A percentile compares a stretch with the other conserved stretches of the same genome.
phyloP scores from a whole-genome alignment of 1,140 invertebrate genomes.

The Whitmania pigra region DNA sequence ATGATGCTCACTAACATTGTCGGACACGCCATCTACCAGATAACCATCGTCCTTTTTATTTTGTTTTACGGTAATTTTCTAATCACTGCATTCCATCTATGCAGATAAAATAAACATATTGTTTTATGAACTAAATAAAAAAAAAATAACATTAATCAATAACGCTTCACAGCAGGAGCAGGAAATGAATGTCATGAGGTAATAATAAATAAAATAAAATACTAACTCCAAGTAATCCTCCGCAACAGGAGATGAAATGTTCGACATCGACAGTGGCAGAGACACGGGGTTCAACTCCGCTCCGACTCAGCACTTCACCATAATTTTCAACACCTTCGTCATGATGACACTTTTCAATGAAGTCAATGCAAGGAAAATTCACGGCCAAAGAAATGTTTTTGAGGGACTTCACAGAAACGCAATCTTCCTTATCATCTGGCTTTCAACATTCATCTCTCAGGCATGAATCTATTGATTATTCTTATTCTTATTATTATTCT shows the following conservation, averaged over 20 bases:
- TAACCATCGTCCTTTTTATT: conserved; percentile 72
- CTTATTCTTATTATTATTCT: too few species aligned
- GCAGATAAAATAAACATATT: too few species aligned
- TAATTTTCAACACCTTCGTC: conserved; percentile 98
- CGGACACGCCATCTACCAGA: conserved; percentile 87
- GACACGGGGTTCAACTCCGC: conserved; percentile 29
- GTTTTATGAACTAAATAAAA: too few species aligned
- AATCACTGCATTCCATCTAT: neutral
- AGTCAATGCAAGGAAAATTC: conserved; percentile 94
- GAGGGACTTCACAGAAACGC: conserved; percentile 76
- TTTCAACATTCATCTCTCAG: conserved; percentile 75
- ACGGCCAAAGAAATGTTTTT: conserved; percentile 91
- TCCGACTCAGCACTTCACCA: conserved; percentile 86
- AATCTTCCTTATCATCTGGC: conserved; percentile 92
- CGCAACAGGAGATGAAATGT: conserved; percentile 50
- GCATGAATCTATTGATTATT: conserved; percentile 43
- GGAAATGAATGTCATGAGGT: too few species aligned
- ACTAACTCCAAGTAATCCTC: too few species aligned
- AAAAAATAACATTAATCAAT: too few species aligned
- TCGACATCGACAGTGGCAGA: conserved; percentile 79
- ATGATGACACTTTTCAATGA: conserved; percentile 99
- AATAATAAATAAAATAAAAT: too few species aligned
- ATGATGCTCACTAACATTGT: conserved; percentile 99
- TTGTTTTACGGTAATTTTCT: conserved; percentile 18
- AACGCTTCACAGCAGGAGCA: too few species aligned